Percentiles rank a stretch among this genome's conserved stretches.
These are phyloP conservation scores for Xanthia togata DNA, from an alignment of 2,888 invertebrate species.

Conservation along the genomic window DNA sequence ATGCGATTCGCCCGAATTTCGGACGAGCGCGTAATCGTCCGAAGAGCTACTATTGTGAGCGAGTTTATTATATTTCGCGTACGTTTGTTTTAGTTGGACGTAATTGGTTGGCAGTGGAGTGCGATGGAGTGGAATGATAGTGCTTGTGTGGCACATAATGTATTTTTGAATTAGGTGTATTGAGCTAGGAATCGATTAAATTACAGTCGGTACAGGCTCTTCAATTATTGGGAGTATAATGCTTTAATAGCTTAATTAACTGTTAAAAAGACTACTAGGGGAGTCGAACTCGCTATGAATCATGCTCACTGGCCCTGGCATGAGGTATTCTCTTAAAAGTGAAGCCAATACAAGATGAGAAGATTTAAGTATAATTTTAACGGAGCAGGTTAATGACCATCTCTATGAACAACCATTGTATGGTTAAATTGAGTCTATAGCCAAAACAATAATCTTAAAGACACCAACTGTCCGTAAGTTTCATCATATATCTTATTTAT, in stretches of 20 bases:
- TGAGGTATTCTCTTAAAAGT: not conserved
- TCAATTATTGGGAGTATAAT: not conserved
- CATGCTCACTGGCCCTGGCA: not conserved
- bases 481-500: conserved; percentile 26
- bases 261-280: not conserved
- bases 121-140: conserved; percentile 31
- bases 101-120: conserved; percentile 45
- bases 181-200: conserved; percentile 15
- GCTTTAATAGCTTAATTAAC: not conserved
- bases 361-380: not conserved
- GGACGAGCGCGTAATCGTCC: conserved; percentile 47
- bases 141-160: not conserved
- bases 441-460: conserved; percentile 29
- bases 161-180: conserved; percentile 7
- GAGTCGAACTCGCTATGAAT: not conserved
- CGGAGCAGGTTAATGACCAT: not conserved
- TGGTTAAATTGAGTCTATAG: not conserved
- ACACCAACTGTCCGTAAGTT: conserved; percentile 9
- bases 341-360: not conserved
- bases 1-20: conserved; percentile 42
- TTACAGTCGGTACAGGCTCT: not conserved
- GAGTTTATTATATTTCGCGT: conserved; percentile 50
- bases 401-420: not conserved
- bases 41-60: conserved; percentile 39
- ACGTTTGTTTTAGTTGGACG: conserved; percentile 48